Evolutionary conservation across 1,140 invertebrate species (phyloP), one percentile per base, ranked within the genome.

Genomic region (Bombus affinis): DNA sequence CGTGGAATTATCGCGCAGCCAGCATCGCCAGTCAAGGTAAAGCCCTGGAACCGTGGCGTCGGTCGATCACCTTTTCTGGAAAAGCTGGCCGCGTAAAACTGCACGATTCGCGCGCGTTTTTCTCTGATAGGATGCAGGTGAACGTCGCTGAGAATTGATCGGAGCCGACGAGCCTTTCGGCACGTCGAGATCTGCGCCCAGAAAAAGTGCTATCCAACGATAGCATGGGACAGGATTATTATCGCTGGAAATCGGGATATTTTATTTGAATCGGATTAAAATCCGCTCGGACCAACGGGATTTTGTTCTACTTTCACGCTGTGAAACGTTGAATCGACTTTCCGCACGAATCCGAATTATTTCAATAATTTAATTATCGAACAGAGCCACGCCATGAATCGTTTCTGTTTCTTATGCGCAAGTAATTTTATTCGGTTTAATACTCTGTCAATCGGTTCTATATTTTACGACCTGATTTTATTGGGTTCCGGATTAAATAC

Each of bases 1-100:
- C 83, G 9, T n/a, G 47, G 77, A 85, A 85, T 85, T 85, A 85
- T 85, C 77, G 83, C 70, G 25, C 37, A 47, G 35, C 35, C 47
- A 35, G 71, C 71, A 44, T 71, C 47, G 66, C 62, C 53, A 47
- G 65, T 70, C 73, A 32, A 77, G 47, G 44, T 25, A 83, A 77
- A 44, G 72, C 59, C 32, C 35, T 12, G 47, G 28, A 62, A 62
- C 59, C 28, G 10, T 12, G 39, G 59, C 37, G 15, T 35, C 73
- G 81, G 9, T 77, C 73, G 81, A 83, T 83, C 73, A 37, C 73
- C 74, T 37, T 68, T 57, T 53, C 32, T 35, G 28, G 37, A 53
- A 66, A 57, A 70, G 65, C 47, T 42, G 57, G 15, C 65, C 47
- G 35, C 74, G 47, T 81, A 25, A 81, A 81, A 81, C 53, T 59